Percentiles rank a stretch among this genome's conserved stretches.
These are phyloP conservation scores for Agrypnia vestita DNA, from an alignment of 1,140 invertebrate species.

Conservation along the genomic window DNA sequence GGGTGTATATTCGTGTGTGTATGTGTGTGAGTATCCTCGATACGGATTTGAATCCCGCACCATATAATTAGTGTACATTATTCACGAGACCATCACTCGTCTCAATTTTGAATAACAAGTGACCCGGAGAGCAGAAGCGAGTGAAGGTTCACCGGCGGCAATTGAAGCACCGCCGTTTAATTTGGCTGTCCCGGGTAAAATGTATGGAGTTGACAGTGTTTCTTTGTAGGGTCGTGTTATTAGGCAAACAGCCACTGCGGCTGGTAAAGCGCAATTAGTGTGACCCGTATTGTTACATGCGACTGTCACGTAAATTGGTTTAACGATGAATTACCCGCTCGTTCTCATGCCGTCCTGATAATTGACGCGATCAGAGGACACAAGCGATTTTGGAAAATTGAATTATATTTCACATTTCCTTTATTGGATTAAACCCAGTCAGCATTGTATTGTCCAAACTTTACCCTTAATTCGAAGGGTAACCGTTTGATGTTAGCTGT, in stretches of 20 bases:
- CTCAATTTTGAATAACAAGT: conserved; percentile 46
- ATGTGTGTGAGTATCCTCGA: neutral
- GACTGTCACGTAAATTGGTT: conserved; percentile 37
- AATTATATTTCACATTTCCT: conserved; percentile 32
- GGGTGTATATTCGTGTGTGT: neutral
- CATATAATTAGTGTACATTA: conserved; percentile 58
- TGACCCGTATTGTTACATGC: conserved; percentile 40
- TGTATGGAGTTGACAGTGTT: conserved; percentile 39
- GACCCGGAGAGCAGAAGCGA: conserved; percentile 41
- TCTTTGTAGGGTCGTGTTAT: conserved; percentile 42
- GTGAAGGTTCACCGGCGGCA: conserved; percentile 29
- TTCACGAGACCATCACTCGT: conserved; percentile 44
- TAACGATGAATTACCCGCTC: conserved; percentile 30
- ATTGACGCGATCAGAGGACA: conserved; percentile 38
- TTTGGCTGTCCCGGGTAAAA: conserved; percentile 33
- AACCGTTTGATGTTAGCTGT: conserved; percentile 31
- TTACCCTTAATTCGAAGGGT: conserved; percentile 20
- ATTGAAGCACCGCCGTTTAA: conserved; percentile 29
- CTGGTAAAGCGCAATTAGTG: conserved; percentile 46
- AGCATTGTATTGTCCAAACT: conserved; percentile 20
- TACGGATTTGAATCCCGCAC: conserved; percentile 51
- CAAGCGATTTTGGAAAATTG: conserved; percentile 26
- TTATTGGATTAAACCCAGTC: conserved; percentile 4
- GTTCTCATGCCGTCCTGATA: conserved; percentile 29
- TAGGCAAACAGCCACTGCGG: conserved; percentile 32